phyloP scores from a whole-genome alignment of 1,140 invertebrate genomes.

The Xylocopa sonorina region DNA sequence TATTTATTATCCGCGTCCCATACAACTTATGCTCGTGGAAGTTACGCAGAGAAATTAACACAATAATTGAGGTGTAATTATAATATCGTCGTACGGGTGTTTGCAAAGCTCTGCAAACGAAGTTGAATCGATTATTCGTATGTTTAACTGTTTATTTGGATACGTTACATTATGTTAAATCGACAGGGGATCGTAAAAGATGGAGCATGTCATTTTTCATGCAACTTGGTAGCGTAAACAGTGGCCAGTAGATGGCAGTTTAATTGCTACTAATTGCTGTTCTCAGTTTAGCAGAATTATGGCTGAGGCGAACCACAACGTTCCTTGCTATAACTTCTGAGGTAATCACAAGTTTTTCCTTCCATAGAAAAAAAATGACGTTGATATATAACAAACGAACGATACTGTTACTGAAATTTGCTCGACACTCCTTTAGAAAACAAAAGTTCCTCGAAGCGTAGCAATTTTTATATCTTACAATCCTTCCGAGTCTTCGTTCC shows the following conservation, averaged over 20 bases:
- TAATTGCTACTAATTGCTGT: neutral
- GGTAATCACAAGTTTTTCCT: neutral
- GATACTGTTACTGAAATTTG: too few relatives aligned
- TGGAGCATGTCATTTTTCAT: neutral
- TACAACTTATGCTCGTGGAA: too few relatives aligned
- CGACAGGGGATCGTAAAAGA: too few relatives aligned
- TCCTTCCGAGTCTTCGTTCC: too few relatives aligned
- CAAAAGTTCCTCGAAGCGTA: too few relatives aligned
- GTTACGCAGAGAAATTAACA: neutral
- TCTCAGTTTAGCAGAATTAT: neutral
- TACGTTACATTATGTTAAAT: neutral
- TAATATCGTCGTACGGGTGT: neutral
- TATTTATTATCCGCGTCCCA: too few relatives aligned
- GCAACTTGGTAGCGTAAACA: neutral
- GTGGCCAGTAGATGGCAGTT: neutral
- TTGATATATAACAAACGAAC: too few relatives aligned
- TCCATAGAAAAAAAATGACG: too few relatives aligned
- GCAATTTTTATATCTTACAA: too few relatives aligned
- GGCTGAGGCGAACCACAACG: too few relatives aligned
- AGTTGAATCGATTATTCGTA: neutral
- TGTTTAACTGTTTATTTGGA: constrained; percentile 4
- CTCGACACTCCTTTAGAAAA: too few relatives aligned
- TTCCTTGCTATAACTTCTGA: too few relatives aligned
- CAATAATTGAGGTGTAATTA: neutral
- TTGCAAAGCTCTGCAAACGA: neutral